Conservation (phyloP, 2,888 invertebrate species). For the Spisula solida region DNA sequence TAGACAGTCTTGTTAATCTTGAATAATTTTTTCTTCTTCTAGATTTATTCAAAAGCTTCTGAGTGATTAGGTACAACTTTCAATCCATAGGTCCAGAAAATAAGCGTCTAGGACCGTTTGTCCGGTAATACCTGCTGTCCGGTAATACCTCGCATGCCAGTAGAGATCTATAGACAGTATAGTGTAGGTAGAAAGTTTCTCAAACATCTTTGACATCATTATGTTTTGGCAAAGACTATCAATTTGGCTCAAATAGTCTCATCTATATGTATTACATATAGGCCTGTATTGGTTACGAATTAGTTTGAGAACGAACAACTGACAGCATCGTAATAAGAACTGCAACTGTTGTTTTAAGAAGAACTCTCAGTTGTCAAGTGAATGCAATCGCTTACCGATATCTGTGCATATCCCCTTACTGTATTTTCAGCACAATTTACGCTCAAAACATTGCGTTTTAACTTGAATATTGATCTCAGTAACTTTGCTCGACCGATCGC, state of each 20-base stretch:
- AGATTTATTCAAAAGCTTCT: too few species aligned
- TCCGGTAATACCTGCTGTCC: too few species aligned
- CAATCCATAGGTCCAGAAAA: too few species aligned
- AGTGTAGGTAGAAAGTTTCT: too few species aligned
- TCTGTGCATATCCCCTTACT: slow-evolving; percentile 34
- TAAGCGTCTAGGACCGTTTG: too few species aligned
- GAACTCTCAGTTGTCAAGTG: background rate
- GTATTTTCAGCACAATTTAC: background rate
- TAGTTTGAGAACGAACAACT: slow-evolving; percentile 7
- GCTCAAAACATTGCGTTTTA: background rate
- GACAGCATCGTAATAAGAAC: background rate
- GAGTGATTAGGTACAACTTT: too few species aligned
- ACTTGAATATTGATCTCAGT: background rate
- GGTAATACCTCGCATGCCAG: too few species aligned
- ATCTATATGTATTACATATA: background rate
- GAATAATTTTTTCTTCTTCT: too few species aligned
- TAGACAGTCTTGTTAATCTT: too few species aligned
- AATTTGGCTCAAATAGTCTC: background rate
- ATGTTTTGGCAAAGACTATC: background rate
- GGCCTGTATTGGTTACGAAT: slow-evolving; percentile 2
- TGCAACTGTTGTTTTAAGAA: background rate
- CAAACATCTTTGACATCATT: too few species aligned
- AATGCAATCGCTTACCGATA: slow-evolving; percentile 35
- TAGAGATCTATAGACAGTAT: too few species aligned
- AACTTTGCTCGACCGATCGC: background rate